Evolutionary conservation across 2,797 vertebrate genomes (phyloP).

Genomic region (Chiloscyllium punctatum): DNA sequence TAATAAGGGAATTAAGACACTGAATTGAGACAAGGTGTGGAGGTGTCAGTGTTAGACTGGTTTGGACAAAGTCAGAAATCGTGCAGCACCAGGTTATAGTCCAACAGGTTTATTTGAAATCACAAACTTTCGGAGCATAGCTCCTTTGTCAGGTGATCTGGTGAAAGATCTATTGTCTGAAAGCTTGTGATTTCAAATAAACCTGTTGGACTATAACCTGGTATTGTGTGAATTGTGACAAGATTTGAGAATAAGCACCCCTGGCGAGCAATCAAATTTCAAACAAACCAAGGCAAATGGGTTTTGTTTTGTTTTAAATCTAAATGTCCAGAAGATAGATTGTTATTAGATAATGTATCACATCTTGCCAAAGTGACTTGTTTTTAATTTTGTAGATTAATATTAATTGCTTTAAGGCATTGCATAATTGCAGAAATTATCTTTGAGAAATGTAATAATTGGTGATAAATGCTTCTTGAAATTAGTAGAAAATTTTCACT

Average conservation of each 20-base stretch:
- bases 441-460: conserved; percentile 7
- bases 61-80: no score
- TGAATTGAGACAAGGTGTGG: background rate
- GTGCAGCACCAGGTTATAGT: no score
- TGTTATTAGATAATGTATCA: background rate
- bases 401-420: background rate
- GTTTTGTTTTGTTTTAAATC: conserved; percentile 1
- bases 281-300: background rate
- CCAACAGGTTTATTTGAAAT: no score
- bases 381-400: background rate
- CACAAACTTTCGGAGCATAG: no score
- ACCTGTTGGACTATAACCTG: no score
- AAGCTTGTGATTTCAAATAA: no score
- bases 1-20: background rate
- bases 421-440: background rate
- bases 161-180: no score
- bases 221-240: background rate
- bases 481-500: background rate
- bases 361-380: background rate
- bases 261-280: background rate
- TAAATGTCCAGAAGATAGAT: background rate
- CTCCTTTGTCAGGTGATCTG: no score
- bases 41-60: no score
- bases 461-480: background rate
- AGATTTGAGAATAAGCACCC: background rate